Evolutionary conservation across 2,113 vertebrate genomes (phyloP), one percentile per base, ranked within the genome.

Genomic region (Columba livia): DNA sequence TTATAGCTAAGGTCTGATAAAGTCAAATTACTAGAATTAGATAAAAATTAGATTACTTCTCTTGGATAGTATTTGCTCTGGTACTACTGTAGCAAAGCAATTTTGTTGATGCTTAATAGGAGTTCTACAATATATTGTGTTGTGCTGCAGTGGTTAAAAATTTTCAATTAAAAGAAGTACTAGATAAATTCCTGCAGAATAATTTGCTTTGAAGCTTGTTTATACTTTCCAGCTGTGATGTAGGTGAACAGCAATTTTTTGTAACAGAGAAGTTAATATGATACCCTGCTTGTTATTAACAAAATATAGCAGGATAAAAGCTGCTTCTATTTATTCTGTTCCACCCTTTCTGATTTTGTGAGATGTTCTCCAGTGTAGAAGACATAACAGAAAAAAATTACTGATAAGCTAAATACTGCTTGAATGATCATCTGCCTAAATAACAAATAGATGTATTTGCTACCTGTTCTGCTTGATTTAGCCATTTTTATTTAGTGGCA

Each of bases 41-140:
- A 84, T 92, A 91, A 92, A 92, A 91, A 90, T 57, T 72, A 72
- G 82, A 86, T 93, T 94, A 61, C 26, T 94, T 93, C 38, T 38
- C 50, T 75, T 90, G 79, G 85, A 84, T 86, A 32, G 24, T 86
- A 31, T 90, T 96, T 91, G 24, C 50, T 88, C 3, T 73, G 78
- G 18, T 95, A 73, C 82, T 87, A 69, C 58, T 81, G 36, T 67
- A 58, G 67, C 47, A 85, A 85, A 82, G 64, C 71, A 44, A 78
- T 90, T 95, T 88, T 80, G n/a, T 51, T 93, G 75, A 44, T 88
- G 26, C 34, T 88, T 94, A 80, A 48, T 88, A 74, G 60, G 32
- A 91, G 44, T 64, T 60, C 32, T 85, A 50, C 20, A 60, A 11
- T 74, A 28, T 71, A 73, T 89, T 54, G 23, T 81, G 38, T 65